Percentiles rank a stretch among this genome's conserved stretches.
Evolutionary conservation across 1,140 invertebrate genomes (phyloP).

Genomic region (Bombus huntii): DNA sequence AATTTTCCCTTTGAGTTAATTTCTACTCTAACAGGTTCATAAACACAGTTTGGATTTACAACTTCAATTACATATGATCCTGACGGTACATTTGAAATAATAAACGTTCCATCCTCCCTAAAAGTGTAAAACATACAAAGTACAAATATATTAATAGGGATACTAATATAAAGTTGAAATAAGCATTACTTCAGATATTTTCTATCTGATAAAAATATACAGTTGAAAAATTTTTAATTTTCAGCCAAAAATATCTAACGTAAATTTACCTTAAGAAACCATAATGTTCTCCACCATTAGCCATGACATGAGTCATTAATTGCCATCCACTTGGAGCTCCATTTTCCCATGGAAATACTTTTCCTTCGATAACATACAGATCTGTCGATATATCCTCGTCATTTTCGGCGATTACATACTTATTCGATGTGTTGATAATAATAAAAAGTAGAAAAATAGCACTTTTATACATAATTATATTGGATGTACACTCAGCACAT

Average conservation of each 20-base stretch:
- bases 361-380: conserved; percentile 90
- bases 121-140: conserved; percentile 49
- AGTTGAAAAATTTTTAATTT: not conserved
- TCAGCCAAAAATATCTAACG: no score
- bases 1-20: conserved; percentile 98
- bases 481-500: not conserved
- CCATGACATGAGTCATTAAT: conserved; percentile 89
- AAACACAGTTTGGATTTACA: conserved; percentile 94
- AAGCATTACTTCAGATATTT: not conserved
- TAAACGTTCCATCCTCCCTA: conserved; percentile 96
- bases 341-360: conserved; percentile 89
- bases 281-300: conserved; percentile 94
- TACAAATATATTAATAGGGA: not conserved
- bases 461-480: conserved; percentile 18
- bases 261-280: conserved; percentile 89
- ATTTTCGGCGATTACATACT: conserved; percentile 69
- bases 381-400: conserved; percentile 85
- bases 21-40: conserved; percentile 96
- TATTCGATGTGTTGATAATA: conserved; percentile 56
- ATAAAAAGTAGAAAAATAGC: conserved; percentile 55
- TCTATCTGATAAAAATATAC: not conserved
- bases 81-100: conserved; percentile 93
- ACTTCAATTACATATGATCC: conserved; percentile 98
- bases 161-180: not conserved
- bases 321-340: conserved; percentile 87